Evolutionary conservation across 2,888 invertebrate species (phyloP).

Genomic region (Agonopterix heracliana): DNA sequence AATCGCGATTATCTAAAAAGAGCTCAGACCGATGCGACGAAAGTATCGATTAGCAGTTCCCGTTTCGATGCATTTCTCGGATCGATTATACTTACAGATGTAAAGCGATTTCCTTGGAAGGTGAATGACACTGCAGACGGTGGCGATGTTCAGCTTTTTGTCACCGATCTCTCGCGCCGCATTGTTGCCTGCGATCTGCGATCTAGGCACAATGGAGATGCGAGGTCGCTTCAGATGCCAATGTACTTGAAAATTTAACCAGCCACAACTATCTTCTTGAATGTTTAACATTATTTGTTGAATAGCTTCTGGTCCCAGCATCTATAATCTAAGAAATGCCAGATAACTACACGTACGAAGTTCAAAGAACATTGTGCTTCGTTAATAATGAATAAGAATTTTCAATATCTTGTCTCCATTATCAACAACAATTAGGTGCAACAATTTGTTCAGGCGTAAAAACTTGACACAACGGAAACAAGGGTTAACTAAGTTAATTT

Average conservation of each 20-base stretch:
- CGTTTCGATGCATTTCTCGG: conserved; percentile 2
- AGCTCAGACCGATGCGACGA: conserved; percentile 10
- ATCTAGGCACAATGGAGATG: neutral
- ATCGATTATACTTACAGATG: neutral
- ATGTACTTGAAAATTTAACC: conserved; percentile 1
- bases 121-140: conserved; percentile 9
- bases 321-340: no score
- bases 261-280: neutral
- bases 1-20: conserved; percentile 13
- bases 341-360: no score
- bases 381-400: no score
- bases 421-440: no score
- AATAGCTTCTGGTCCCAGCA: no score
- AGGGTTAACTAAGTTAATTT: no score
- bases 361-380: no score
- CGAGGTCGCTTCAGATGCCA: conserved; percentile 5
- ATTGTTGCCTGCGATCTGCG: conserved; percentile 10
- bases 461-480: no score
- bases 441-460: no score
- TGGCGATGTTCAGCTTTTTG: conserved; percentile 7
- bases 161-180: conserved; percentile 8
- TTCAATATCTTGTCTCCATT: no score
- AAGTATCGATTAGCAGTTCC: conserved; percentile 15
- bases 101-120: conserved; percentile 7
- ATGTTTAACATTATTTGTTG: no score